Evolutionary conservation across 1,140 invertebrate genomes (phyloP).

Genomic region (Theocolax elegans): DNA sequence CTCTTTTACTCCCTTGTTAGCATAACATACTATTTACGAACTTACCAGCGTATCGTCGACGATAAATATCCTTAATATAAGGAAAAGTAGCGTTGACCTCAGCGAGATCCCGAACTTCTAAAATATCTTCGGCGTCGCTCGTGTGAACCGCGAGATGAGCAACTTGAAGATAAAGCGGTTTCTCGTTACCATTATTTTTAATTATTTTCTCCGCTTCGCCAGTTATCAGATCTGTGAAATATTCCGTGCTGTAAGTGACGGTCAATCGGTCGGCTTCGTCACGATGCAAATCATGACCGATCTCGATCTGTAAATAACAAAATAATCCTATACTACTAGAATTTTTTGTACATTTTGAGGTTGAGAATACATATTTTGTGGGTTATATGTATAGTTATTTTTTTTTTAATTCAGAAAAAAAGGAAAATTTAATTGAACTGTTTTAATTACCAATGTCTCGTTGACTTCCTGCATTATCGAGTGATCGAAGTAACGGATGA

Average conservation of each 20-base stretch:
- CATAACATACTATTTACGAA: too few relatives aligned
- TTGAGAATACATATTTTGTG: too few relatives aligned
- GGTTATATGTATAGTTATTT: too few relatives aligned
- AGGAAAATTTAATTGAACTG: too few relatives aligned
- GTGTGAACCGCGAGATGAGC: constrained; percentile 72
- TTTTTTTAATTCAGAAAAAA: too few relatives aligned
- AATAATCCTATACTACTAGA: neutral
- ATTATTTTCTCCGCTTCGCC: constrained; percentile 70
- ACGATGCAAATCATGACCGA: constrained; percentile 68
- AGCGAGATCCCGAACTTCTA: constrained; percentile 69
- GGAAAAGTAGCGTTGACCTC: constrained; percentile 69
- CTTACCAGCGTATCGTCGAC: constrained; percentile 71
- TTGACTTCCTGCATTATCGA: too few relatives aligned
- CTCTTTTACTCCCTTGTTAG: too few relatives aligned
- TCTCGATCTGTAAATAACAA: constrained; percentile 52
- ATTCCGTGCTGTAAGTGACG: constrained; percentile 64
- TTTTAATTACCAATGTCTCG: too few relatives aligned
- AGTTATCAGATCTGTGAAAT: constrained; percentile 72
- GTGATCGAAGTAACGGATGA: constrained; percentile 71
- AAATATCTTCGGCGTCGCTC: constrained; percentile 53
- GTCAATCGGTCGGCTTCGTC: constrained; percentile 52
- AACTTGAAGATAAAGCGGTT: constrained; percentile 73
- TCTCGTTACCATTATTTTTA: constrained; percentile 61
- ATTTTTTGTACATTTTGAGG: neutral
- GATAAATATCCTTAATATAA: constrained; percentile 69